A percentile compares a stretch with the other conserved stretches of the same genome.
These are phyloP conservation scores for Latrodectus geometricus DNA, from an alignment of 1,140 invertebrate species.

Conservation along the genomic window DNA sequence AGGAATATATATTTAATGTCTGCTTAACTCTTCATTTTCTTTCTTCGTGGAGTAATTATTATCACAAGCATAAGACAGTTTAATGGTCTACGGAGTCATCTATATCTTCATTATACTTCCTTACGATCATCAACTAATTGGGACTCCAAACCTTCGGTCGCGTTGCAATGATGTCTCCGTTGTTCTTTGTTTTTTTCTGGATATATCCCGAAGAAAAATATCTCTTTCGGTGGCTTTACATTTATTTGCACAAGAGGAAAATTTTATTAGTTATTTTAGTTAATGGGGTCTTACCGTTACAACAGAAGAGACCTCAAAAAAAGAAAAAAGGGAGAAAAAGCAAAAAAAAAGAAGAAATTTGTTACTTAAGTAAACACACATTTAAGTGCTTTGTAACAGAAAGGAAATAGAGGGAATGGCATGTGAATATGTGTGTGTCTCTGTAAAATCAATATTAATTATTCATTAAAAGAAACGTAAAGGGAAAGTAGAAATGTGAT, in stretches of 20 bases:
- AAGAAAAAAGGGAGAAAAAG: background rate
- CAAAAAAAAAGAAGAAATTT: conserved; percentile 33
- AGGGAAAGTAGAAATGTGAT: conserved; percentile 50
- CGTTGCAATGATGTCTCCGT: background rate
- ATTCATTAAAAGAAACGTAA: conserved; percentile 43
- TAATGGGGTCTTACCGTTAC: conserved; percentile 41
- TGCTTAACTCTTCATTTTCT: conserved; percentile 31
- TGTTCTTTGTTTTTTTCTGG: conserved; percentile 10
- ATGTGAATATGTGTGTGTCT: background rate
- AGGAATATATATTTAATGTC: conserved; percentile 48
- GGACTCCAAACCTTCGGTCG: conserved; percentile 19
- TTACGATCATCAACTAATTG: conserved; percentile 56
- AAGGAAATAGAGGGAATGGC: conserved; percentile 10
- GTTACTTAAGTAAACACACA: conserved; percentile 57
- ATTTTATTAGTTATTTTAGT: conserved; percentile 59
- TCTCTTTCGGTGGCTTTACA: conserved; percentile 32
- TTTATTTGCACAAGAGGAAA: conserved; percentile 54
- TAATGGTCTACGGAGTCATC: conserved; percentile 50
- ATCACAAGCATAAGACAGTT: conserved; percentile 37
- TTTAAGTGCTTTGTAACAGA: conserved; percentile 55
- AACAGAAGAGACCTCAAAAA: background rate
- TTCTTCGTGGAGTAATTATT: conserved; percentile 50
- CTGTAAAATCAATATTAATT: conserved; percentile 56
- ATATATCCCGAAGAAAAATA: conserved; percentile 36
- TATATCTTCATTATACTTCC: conserved; percentile 59